These are phyloP conservation scores for Drosophila kambysellisi DNA, from an alignment of 2,888 invertebrate genomes.

Conservation along the genomic window DNA sequence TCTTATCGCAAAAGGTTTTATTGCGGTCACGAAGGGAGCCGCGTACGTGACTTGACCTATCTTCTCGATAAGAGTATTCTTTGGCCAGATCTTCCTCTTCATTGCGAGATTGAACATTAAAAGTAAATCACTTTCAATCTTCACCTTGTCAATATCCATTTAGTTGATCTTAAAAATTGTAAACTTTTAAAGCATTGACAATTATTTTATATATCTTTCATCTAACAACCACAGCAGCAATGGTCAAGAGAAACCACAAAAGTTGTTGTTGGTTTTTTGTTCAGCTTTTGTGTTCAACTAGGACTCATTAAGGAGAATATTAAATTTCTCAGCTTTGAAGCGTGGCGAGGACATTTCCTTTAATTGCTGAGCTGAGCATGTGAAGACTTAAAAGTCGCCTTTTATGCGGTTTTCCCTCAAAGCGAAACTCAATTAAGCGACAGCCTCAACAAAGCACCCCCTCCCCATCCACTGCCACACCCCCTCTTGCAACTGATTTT, in stretches of 20 bases:
- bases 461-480: neutral
- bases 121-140: neutral
- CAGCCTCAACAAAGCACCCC: conserved; percentile 24
- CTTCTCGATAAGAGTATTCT: neutral
- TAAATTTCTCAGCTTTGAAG: conserved; percentile 59
- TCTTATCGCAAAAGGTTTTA: neutral
- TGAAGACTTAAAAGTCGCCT: conserved; percentile 80
- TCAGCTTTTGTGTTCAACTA: conserved; percentile 38
- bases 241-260: conserved; percentile 71
- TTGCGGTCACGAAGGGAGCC: neutral
- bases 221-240: neutral
- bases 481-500: conserved; percentile 54
- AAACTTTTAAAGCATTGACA: neutral
- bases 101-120: neutral
- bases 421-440: conserved; percentile 79
- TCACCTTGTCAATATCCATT: no score
- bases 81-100: neutral
- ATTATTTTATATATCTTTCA: neutral
- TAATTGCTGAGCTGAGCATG: conserved; percentile 65
- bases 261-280: conserved; percentile 39
- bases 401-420: conserved; percentile 79
- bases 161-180: neutral
- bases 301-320: conserved; percentile 70
- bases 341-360: conserved; percentile 43
- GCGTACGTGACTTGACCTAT: neutral